Base-by-base conservation (phyloP, 2,113 vertebrate genomes). In the Rhynchopsitta pachyrhyncha region DNA sequence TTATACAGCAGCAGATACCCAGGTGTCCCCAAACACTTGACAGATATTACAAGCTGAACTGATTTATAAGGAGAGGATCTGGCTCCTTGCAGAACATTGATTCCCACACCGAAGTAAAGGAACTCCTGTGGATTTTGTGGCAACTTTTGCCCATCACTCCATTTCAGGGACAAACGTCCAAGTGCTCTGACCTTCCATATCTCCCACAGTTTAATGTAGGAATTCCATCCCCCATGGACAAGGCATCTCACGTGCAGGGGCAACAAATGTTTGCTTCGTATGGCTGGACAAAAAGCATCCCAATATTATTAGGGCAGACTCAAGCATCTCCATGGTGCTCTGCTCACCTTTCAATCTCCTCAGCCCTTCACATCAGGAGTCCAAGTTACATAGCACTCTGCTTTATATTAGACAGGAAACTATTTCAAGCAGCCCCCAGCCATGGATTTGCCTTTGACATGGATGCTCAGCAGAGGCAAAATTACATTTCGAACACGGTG, bases 1-100 rank as follows among this genome's bases (percentile, higher is more conserved):
- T 96, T 97, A 96, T 97, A 96, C 94, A 97, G 95, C 96, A 87
- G 77, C 92, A 88, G 95, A 94, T 62, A 94, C 77, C 80, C 95
- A 95, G 93, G 96, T 96, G 95, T 96, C 93, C 95, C 96, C 95
- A 96, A 80, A 96, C 96, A 93, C 95, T 94, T 93, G 92, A 85
- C 93, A 97, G 94, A 96, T 93, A 96, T 92, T 96, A 95, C 93
- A 95, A 90, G 84, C 91, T 86, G 86, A 93, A 70, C 95, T 87
- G 96, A 96, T 96, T 95, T 93, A 97, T 81, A 93, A 79, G 94
- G 86, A 92, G 83, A 59, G 74, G 83, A 73, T 84, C 86, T 85
- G 70, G 79, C 85, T 96, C 93, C 90, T 67, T 9, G 52, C 78
- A 83, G 63, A 90, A 11, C 86, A 86, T 69, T 1, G 3, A 93